These are phyloP conservation scores for Acanthisitta chloris DNA, from an alignment of 2,113 vertebrate genomes.

Conservation along the genomic window DNA sequence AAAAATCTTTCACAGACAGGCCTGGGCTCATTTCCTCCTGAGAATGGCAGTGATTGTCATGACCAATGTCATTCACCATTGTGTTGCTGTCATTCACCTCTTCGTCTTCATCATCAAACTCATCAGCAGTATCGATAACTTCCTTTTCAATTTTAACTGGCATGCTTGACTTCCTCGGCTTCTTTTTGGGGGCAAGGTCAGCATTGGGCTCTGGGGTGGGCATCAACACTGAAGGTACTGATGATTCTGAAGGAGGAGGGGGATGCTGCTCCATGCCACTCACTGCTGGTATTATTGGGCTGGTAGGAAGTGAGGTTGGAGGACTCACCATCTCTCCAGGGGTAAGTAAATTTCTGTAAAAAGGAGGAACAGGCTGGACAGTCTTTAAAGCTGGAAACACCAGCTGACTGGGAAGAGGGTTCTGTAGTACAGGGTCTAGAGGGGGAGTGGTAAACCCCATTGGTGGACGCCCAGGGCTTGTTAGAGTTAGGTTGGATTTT, in stretches of 20 bases:
- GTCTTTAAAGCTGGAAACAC: slow-evolving; percentile 95
- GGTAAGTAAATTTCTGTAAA: slow-evolving; percentile 94
- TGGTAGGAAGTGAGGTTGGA: slow-evolving; percentile 92
- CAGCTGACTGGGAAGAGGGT: slow-evolving; percentile 89
- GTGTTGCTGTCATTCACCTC: slow-evolving; percentile 81
- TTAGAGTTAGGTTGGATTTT: slow-evolving; percentile 89
- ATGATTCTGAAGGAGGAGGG: slow-evolving; percentile 80
- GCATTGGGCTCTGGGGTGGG: slow-evolving; percentile 74
- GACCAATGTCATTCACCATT: slow-evolving; percentile 85
- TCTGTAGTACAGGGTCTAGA: slow-evolving; percentile 91
- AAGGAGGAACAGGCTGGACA: slow-evolving; percentile 96
- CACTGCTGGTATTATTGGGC: slow-evolving; percentile 89
- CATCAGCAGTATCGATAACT: slow-evolving; percentile 92
- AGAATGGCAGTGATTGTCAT: slow-evolving; percentile 92
- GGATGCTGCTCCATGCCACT: slow-evolving; percentile 82
- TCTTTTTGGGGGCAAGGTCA: slow-evolving; percentile 95
- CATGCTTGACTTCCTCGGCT: slow-evolving; percentile 98
- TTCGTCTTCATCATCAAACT: slow-evolving; percentile 94
- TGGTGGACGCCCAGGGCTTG: slow-evolving; percentile 93
- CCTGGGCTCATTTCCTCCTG: slow-evolving; percentile 95
- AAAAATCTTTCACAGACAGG: slow-evolving; percentile 88
- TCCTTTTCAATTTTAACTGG: slow-evolving; percentile 99
- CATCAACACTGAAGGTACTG: slow-evolving; percentile 76
- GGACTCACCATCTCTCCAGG: slow-evolving; percentile 94
- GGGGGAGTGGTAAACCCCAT: slow-evolving; percentile 96